These are phyloP conservation scores for Pterostichus madidus DNA, from an alignment of 2,888 invertebrate species.

Conservation along the genomic window DNA sequence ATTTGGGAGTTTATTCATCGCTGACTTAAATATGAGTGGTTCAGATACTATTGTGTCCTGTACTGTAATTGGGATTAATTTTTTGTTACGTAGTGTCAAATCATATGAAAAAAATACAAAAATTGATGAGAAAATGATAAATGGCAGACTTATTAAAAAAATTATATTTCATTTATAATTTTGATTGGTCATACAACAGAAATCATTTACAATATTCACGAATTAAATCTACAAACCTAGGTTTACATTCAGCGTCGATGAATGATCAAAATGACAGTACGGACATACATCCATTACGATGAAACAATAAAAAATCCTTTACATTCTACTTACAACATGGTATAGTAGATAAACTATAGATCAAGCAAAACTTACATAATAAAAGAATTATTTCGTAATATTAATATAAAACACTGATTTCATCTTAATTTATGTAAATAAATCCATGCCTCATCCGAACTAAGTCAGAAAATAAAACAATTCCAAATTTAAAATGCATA, in stretches of 20 bases:
- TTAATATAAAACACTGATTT: constrained; percentile 56
- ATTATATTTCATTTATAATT: constrained; percentile 55
- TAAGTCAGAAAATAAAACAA: constrained; percentile 58
- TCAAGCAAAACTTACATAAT: constrained; percentile 55
- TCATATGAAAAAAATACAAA: too few relatives aligned
- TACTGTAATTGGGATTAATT: too few relatives aligned
- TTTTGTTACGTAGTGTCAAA: too few relatives aligned
- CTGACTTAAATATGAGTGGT: too few relatives aligned
- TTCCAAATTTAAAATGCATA: constrained; percentile 58
- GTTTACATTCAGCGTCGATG: constrained; percentile 30
- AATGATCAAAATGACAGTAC: constrained; percentile 38
- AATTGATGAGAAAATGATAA: too few relatives aligned
- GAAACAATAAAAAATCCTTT: constrained; percentile 58
- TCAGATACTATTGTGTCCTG: too few relatives aligned
- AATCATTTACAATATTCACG: constrained; percentile 46
- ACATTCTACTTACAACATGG: constrained; percentile 53
- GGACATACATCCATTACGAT: constrained; percentile 44
- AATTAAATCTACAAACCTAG: constrained; percentile 39
- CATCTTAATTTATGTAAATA: constrained; percentile 22
- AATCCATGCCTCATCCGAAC: constrained; percentile 65
- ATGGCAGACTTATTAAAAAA: constrained; percentile 29
- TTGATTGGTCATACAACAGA: constrained; percentile 53
- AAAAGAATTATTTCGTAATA: constrained; percentile 43
- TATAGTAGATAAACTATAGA: constrained; percentile 49
- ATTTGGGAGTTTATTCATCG: too few relatives aligned